Conservation (phyloP, 2,888 invertebrate species). For the Bombyx huttoni region DNA sequence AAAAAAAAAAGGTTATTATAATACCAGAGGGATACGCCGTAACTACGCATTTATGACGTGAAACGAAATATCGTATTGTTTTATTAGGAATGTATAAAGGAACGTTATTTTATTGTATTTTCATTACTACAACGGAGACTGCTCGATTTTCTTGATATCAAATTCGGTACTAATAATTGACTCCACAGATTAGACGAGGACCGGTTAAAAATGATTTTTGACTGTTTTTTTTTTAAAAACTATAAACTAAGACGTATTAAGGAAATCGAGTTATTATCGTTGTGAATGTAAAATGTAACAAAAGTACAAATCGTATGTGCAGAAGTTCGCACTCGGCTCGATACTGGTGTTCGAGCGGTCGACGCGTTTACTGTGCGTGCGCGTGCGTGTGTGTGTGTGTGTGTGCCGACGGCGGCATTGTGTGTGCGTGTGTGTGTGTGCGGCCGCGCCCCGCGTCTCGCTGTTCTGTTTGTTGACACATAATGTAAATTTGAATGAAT, state of each 20-base stretch:
- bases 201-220: too few relatives aligned
- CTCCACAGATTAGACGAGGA: too few relatives aligned
- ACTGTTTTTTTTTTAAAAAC: too few relatives aligned
- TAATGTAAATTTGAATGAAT: slow-evolving; percentile 72
- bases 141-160: slow-evolving; percentile 21
- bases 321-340: slow-evolving; percentile 60
- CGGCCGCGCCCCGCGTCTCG: slow-evolving; percentile 51
- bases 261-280: slow-evolving; percentile 22
- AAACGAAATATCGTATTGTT: slow-evolving; percentile 19
- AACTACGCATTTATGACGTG: slow-evolving; percentile 45
- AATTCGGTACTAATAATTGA: too few relatives aligned
- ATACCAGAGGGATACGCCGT: slow-evolving; percentile 56
- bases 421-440: slow-evolving; percentile 19
- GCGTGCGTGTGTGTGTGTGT: slow-evolving; percentile 19
- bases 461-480: slow-evolving; percentile 71
- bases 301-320: slow-evolving; percentile 68
- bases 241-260: not conserved
- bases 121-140: slow-evolving; percentile 22
- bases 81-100: slow-evolving; percentile 19
- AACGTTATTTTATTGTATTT: slow-evolving; percentile 37
- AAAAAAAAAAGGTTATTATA: too few relatives aligned
- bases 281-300: slow-evolving; percentile 19
- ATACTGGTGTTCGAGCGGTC: slow-evolving; percentile 31
- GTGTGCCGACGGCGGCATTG: slow-evolving; percentile 7
- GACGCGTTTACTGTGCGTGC: slow-evolving; percentile 14